These are phyloP conservation scores for Ramphastos sulfuratus DNA, from an alignment of 2,113 vertebrate genomes.

Conservation along the genomic window DNA sequence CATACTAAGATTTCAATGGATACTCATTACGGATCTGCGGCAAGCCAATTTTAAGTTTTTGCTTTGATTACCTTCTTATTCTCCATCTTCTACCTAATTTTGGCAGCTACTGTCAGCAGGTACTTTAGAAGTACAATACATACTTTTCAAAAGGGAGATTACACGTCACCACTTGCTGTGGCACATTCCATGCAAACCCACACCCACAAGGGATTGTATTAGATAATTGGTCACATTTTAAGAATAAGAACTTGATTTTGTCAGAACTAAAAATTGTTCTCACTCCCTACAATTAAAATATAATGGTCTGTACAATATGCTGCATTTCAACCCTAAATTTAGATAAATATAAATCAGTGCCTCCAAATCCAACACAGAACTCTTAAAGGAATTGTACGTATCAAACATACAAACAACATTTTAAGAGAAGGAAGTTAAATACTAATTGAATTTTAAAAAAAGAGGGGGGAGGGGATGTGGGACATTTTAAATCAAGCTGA, in stretches of 20 bases:
- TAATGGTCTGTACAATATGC: not conserved
- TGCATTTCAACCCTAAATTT: conserved; percentile 26
- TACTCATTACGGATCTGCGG: not conserved
- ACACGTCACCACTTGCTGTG: not conserved
- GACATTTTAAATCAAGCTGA: not conserved
- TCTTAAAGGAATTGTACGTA: not conserved
- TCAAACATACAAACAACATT: not conserved
- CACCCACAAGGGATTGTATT: not conserved
- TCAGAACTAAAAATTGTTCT: conserved; percentile 19
- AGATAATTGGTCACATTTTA: conserved; percentile 43
- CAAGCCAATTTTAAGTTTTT: not conserved
- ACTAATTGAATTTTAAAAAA: not conserved
- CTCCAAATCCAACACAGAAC: conserved; percentile 4
- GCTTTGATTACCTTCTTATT: not conserved
- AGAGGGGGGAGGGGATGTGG: no score
- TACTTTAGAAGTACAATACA: conserved; percentile 6
- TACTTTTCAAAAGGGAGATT: conserved; percentile 14
- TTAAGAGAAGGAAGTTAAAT: conserved; percentile 24
- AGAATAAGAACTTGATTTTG: conserved; percentile 10
- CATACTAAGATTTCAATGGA: not conserved
- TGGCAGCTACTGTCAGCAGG: conserved; percentile 22
- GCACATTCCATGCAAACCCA: conserved; percentile 19
- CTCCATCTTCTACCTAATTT: not conserved
- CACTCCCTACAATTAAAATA: conserved; percentile 37
- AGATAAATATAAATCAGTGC: conserved; percentile 39